Evolutionary conservation across 1,140 invertebrate species (phyloP), one percentile per base, ranked within the genome.

Genomic region (Coenobita brevimanus): DNA sequence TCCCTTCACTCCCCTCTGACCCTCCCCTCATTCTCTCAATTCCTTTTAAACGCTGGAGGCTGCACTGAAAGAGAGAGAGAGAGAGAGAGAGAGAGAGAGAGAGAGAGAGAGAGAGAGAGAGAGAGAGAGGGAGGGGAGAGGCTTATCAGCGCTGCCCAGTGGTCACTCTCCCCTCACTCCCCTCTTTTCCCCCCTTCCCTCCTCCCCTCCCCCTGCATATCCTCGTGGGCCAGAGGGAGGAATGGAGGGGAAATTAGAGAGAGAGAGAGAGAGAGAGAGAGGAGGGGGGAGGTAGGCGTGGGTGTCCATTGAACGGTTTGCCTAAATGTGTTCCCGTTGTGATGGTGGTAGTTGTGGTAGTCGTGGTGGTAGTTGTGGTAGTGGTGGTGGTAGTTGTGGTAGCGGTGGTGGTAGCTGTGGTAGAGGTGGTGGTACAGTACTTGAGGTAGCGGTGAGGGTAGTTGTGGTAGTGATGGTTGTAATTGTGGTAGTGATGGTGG

Each of bases 71-170:
- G 67, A 15, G 13, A 71, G 13, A 15, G 13, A 33, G 17, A 15
- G 78, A 30, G 57, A 13, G 71, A 27, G 80, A 33, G 82, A 30
- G 75, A 10, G 24, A 38, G 27, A n/a, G 60, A 43, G 33, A 67
- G n/a, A n/a, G n/a, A n/a, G n/a, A n/a, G n/a, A n/a, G n/a, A n/a
- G n/a, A n/a, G n/a, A n/a, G n/a, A n/a, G n/a, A n/a, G n/a, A n/a
- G n/a, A n/a, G n/a, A n/a, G n/a, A n/a, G n/a, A n/a, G n/a, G n/a
- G 50, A 67, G 80, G 80, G 57, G 57, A 36, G 38, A 17, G 64
- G 64, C 46, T 80, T 80, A 80, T 80, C 78, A 80, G 50, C 50
- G 10, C 78, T 80, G 78, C 78, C 78, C 78, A 80, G 57, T 80
- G 78, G 78, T 80, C 50, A 54, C 54, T 80, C 33, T n/a, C 75